These are phyloP conservation scores for Plagodis pulveraria DNA, from an alignment of 2,888 invertebrate genomes.

Conservation along the genomic window DNA sequence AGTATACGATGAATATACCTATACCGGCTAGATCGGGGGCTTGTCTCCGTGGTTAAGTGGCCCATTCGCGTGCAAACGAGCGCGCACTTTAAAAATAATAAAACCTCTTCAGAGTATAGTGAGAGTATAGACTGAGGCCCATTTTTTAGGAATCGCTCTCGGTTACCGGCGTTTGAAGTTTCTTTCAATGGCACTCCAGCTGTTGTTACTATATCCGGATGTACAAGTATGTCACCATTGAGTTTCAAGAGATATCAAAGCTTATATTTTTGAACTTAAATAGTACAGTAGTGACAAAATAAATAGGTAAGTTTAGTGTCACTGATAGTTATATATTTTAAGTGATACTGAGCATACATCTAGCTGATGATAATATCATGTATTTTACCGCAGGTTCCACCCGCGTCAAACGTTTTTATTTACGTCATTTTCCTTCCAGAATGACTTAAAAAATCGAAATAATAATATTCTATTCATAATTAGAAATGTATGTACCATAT, in stretches of 20 bases:
- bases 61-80: conserved; percentile 85
- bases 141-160: conserved; percentile 33
- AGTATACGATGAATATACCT: conserved; percentile 61
- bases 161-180: conserved; percentile 30
- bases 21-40: conserved; percentile 56
- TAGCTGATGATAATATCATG: too few relatives aligned
- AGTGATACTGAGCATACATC: too few relatives aligned
- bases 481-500: too few relatives aligned
- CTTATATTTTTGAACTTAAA: too few relatives aligned
- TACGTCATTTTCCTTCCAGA: too few relatives aligned
- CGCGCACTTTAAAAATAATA: conserved; percentile 83
- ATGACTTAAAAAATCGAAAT: too few relatives aligned
- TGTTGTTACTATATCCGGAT: conserved; percentile 30
- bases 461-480: too few relatives aligned
- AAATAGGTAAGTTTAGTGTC: too few relatives aligned
- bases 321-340: too few relatives aligned
- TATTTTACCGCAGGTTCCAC: too few relatives aligned
- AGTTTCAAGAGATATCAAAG: conserved; percentile 1
- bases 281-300: too few relatives aligned
- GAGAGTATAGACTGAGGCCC: conserved; percentile 30
- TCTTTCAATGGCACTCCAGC: conserved; percentile 27
- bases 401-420: too few relatives aligned
- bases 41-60: conserved; percentile 84
- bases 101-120: conserved; percentile 73
- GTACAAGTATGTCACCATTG: not conserved